Base-by-base conservation (phyloP, 2,888 invertebrate genomes). In the Scaptomyza parva region DNA sequence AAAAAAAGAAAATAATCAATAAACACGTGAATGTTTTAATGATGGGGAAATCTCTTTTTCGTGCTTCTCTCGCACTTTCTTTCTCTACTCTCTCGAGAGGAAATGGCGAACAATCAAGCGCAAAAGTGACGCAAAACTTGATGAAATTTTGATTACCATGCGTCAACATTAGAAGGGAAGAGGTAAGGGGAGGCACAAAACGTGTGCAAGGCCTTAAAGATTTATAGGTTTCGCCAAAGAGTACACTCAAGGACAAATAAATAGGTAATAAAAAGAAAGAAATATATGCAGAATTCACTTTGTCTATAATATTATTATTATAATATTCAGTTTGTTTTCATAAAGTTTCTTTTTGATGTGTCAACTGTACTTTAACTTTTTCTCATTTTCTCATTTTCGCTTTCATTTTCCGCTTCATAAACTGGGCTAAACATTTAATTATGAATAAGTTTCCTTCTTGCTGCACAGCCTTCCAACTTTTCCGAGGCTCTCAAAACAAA, bases 131-230 rank as follows among this genome's bases (percentile, higher is more conserved):
- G 35, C 26, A 28, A 18, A 33, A 33, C 20, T 33, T 86, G 87
- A 81, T 86, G 83, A 62, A 76, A 70, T 68, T 86, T 86, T 83
- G 81, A 86, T 86, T 84, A 60, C 67, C 51, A 41, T 14, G 37
- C 9, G 35, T 54, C 41, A 28, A 22, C 12, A 17, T 18, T 0
- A 2, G 9, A 53, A 28, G 28, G 9, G 9, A 28, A 9, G 28
- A 2, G 2, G 28, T 28, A 26, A 9, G 26, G 9, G 26, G 9
- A 26, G n/a, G n/a, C n/a, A n/a, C n/a, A n/a, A n/a, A n/a, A n/a
- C n/a, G n/a, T n/a, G n/a, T n/a, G 22, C 22, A 24, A 24, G 22
- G 6, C 22, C 2, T 6, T 24, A 24, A 24, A 6, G 22, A 20
- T 22, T 35, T 33, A 22, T 22, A 14, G 33, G 1, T 22, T n/a